phyloP scores from a whole-genome alignment of 2,888 invertebrate species.

The Papilio demoleus region DNA sequence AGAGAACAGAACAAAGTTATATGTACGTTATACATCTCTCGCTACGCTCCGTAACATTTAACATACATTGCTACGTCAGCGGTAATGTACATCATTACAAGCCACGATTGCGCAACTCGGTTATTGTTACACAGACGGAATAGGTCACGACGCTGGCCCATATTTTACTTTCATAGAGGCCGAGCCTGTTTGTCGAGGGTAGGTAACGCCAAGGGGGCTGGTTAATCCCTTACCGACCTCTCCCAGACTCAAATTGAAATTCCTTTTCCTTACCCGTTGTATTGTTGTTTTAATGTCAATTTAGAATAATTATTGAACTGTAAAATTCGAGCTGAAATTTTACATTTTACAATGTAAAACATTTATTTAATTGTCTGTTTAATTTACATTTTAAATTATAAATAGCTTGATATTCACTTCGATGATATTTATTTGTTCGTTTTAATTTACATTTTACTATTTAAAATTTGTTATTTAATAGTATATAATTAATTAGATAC shows the following conservation, averaged over 20 bases:
- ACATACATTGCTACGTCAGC: slow-evolving; percentile 18
- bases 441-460: not conserved
- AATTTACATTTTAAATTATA: not conserved
- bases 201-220: slow-evolving; percentile 49
- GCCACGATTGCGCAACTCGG: slow-evolving; percentile 38
- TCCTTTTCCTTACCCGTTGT: slow-evolving; percentile 46
- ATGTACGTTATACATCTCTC: not conserved
- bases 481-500: not conserved
- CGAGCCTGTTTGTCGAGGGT: slow-evolving; percentile 50
- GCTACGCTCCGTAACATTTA: slow-evolving; percentile 3
- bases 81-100: slow-evolving; percentile 37
- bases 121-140: slow-evolving; percentile 40
- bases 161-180: slow-evolving; percentile 48
- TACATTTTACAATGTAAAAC: not conserved
- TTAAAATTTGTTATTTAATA: not conserved
- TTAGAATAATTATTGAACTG: slow-evolving; percentile 14
- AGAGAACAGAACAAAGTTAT: not conserved
- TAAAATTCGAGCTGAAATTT: not conserved
- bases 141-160: slow-evolving; percentile 44
- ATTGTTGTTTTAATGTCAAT: slow-evolving; percentile 37
- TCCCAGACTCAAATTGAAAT: slow-evolving; percentile 52
- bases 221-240: slow-evolving; percentile 49
- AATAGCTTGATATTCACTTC: not conserved
- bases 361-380: too few species aligned
- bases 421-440: too few species aligned